A percentile compares a stretch with the other conserved stretches of the same genome.
phyloP scores from a whole-genome alignment of 2,888 invertebrate species.

The Sipunculus nudus region DNA sequence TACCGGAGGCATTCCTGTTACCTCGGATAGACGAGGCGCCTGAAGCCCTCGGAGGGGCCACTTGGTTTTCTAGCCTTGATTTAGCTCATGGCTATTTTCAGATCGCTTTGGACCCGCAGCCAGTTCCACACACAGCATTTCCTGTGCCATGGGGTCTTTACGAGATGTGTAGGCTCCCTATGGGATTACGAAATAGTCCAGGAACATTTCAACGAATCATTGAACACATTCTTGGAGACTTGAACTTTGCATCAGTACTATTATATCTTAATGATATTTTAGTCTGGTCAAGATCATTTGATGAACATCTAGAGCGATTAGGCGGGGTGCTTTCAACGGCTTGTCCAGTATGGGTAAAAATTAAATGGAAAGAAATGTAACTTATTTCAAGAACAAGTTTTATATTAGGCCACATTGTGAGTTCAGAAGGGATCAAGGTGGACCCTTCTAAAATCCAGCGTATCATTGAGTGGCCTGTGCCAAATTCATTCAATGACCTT shows the following conservation, averaged over 20 bases:
- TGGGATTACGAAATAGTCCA: constrained; percentile 5
- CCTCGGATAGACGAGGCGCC: too few species aligned
- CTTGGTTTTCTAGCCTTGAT: too few species aligned
- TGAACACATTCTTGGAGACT: neutral
- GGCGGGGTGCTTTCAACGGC: neutral
- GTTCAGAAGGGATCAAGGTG: neutral
- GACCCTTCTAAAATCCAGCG: neutral
- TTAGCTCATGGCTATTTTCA: too few species aligned
- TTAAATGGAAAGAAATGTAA: neutral
- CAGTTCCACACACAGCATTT: constrained; percentile 1
- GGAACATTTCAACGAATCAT: constrained; percentile 7
- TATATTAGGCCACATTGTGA: neutral
- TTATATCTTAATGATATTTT: neutral
- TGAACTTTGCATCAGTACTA: neutral
- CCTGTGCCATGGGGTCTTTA: neutral
- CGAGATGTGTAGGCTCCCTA: neutral
- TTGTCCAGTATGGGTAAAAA: neutral
- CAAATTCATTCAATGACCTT: neutral
- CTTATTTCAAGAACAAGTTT: neutral
- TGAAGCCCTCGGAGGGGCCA: too few species aligned
- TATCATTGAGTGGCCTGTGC: neutral
- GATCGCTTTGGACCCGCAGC: too few species aligned
- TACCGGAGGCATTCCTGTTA: too few species aligned
- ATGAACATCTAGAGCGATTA: neutral
- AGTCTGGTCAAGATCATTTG: neutral